These are phyloP conservation scores for Lasioglossum morio DNA, from an alignment of 2,888 invertebrate species.

Conservation along the genomic window DNA sequence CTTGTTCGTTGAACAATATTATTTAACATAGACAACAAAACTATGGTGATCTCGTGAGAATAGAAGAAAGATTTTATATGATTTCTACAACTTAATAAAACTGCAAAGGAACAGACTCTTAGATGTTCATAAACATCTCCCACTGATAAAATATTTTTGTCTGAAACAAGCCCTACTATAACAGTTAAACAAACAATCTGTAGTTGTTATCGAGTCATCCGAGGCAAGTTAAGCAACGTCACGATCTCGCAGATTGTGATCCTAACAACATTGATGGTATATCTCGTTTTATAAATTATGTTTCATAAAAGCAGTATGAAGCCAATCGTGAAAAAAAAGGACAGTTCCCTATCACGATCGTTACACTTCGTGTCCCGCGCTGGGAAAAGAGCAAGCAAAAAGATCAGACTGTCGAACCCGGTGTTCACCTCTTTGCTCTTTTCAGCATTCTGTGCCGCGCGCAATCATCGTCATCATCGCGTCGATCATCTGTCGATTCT, in stretches of 20 bases:
- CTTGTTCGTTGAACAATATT: no score
- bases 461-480: slow-evolving; percentile 31
- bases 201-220: neutral
- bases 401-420: neutral
- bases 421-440: slow-evolving; percentile 21
- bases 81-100: no score
- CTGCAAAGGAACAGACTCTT: no score
- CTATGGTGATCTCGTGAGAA: no score
- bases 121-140: no score
- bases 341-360: slow-evolving; percentile 14
- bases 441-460: slow-evolving; percentile 17
- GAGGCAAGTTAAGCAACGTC: neutral
- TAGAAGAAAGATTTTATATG: no score
- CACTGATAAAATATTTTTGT: neutral
- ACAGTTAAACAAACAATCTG: no score
- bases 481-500: slow-evolving; percentile 57
- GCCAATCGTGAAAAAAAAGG: neutral
- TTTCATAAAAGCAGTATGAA: slow-evolving; percentile 1
- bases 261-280: neutral
- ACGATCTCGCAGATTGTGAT: neutral
- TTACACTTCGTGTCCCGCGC: neutral
- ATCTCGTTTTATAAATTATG: neutral
- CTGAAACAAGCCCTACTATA: neutral
- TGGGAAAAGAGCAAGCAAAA: neutral
- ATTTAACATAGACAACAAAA: no score